phyloP scores from a whole-genome alignment of 2,797 vertebrate species.

The Graptemys geographica region DNA sequence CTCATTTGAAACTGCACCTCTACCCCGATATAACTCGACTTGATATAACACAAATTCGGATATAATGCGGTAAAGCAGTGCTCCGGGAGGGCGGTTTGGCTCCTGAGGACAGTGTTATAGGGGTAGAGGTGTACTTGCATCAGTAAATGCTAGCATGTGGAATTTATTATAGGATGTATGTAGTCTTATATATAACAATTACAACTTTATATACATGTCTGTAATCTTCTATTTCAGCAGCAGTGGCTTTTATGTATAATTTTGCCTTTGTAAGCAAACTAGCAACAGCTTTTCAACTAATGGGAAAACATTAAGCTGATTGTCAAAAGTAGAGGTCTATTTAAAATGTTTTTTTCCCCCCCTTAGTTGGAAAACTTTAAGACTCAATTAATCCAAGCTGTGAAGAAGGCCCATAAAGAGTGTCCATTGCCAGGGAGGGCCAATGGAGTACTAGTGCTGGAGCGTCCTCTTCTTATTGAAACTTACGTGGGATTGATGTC shows the following conservation, averaged over 20 bases:
- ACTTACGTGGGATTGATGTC: conserved; percentile 97
- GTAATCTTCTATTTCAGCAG: background rate
- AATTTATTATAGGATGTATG: fast-evolving
- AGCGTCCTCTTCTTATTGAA: conserved; percentile 94
- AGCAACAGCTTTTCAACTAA: background rate
- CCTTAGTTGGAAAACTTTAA: conserved; percentile 92
- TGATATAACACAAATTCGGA: too few relatives aligned
- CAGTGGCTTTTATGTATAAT: background rate
- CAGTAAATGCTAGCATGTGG: fast-evolving
- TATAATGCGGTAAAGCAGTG: too few relatives aligned
- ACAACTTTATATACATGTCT: background rate
- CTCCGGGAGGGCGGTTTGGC: too few relatives aligned
- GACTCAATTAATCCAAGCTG: conserved; percentile 92
- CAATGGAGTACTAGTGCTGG: conserved; percentile 89
- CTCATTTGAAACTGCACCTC: background rate
- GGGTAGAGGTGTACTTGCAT: too few relatives aligned
- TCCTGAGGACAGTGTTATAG: too few relatives aligned
- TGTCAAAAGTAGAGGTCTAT: background rate
- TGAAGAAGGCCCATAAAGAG: conserved; percentile 94
- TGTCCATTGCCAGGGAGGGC: conserved; percentile 84
- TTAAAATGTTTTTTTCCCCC: background rate
- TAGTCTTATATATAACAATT: background rate
- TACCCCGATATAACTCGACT: too few relatives aligned
- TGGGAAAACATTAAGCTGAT: background rate
- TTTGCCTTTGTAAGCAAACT: background rate